Percentiles rank a stretch among this genome's conserved stretches.
These are phyloP conservation scores for Belgica antarctica DNA, from an alignment of 2,888 invertebrate genomes.

Conservation along the genomic window DNA sequence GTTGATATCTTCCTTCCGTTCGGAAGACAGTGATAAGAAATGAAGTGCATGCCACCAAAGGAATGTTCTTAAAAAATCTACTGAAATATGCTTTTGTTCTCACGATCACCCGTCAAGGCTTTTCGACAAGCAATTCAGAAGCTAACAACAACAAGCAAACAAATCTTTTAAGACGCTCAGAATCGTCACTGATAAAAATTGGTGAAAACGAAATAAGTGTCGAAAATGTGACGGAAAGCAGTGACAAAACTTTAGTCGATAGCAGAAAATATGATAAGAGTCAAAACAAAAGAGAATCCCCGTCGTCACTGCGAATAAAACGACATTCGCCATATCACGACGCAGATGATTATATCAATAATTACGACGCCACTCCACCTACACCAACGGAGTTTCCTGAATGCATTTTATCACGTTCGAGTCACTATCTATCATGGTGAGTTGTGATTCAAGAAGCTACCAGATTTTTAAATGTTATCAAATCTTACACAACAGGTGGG, in stretches of 20 bases:
- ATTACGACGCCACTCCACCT: background rate
- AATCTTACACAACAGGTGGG: too few relatives aligned
- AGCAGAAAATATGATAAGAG: background rate
- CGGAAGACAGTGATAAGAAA: background rate
- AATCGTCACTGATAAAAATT: background rate
- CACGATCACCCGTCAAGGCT: background rate
- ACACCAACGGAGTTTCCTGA: background rate
- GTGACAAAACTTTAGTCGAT: background rate
- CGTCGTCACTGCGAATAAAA: background rate
- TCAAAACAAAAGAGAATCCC: background rate
- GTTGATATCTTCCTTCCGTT: background rate
- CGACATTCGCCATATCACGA: background rate
- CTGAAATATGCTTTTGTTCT: background rate
- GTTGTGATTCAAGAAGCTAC: too few relatives aligned
- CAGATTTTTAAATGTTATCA: too few relatives aligned
- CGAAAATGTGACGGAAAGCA: background rate
- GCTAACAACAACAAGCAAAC: background rate
- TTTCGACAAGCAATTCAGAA: background rate
- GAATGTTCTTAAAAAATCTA: background rate
- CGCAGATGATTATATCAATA: background rate
- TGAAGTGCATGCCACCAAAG: background rate
- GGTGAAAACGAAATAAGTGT: background rate
- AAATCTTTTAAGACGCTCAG: background rate
- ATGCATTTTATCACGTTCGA: constrained; percentile 38
- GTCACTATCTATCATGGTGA: constrained; percentile 42